Evolutionary conservation across 1,140 invertebrate genomes (phyloP), one percentile per base, ranked within the genome.

Genomic region (Uloborus diversus): DNA sequence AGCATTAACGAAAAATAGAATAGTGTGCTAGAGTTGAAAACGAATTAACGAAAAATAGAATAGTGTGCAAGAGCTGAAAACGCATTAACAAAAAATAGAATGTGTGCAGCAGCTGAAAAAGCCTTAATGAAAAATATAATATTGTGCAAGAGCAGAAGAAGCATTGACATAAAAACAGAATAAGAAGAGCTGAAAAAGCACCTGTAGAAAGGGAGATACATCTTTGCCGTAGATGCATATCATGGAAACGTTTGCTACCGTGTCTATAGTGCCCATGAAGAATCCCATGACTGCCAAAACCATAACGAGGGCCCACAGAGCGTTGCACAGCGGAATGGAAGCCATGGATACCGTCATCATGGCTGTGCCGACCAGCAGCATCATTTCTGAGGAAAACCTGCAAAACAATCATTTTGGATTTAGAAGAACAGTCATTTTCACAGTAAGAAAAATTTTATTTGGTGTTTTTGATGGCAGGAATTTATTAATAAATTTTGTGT

Each of bases 211-310:
- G 27, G 89, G 89, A 0, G 88, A 85, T 0, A 89, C 88, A 57
- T 87, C 85, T 62, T 86, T 86, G 13, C 85, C 86, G 82, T 88
- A 89, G 30, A 89, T 84, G 59, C 86, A 84, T 27, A 89, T 87
- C 87, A 89, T 89, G 42, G 86, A 84, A 3, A 89, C 85, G 78
- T 89, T 89, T 33, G 88, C 88, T 7, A 89, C 85, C 27, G 88
- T 89, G 82, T 89, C 89, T 11, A 89, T 87, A 65, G 86, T 87
- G 1, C 89, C 89, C 88, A 89, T 89, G 81, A 88, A 89, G 83
- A 88, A 87, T 0, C 89, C 89, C 88, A 89, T 89, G 30, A 88
- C 68, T 73, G 87, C 86, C 28, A 89, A 83, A 11, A 88, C 86
- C 5, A 87, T 68, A 3, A 87, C 85, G 27, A 89, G 82, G 1